These are phyloP conservation scores for Acyrthosiphon pisum DNA, from an alignment of 1,140 invertebrate species.

Conservation along the genomic window DNA sequence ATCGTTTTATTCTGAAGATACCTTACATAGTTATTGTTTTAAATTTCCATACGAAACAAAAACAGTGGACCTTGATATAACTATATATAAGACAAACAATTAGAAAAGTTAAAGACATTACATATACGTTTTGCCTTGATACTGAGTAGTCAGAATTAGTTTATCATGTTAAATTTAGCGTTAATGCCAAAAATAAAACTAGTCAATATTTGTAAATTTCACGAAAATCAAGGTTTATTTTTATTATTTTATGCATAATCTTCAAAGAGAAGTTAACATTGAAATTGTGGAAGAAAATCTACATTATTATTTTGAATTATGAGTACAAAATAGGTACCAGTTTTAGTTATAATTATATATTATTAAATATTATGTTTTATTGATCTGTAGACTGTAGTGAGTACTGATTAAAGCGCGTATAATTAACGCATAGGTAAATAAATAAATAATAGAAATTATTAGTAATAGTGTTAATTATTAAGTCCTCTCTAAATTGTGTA, in stretches of 20 bases:
- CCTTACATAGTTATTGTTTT: background rate
- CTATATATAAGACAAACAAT: background rate
- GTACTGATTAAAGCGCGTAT: background rate
- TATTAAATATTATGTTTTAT: background rate
- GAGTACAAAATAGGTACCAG: background rate
- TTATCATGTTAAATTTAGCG: background rate
- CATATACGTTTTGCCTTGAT: conserved; percentile 19
- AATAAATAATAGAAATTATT: background rate
- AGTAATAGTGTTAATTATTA: background rate
- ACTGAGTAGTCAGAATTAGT: conserved; percentile 13
- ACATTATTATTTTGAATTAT: background rate
- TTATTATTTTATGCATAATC: conserved; percentile 4
- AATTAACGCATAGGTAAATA: background rate
- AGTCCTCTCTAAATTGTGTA: background rate
- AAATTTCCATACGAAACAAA: background rate
- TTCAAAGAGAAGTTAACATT: conserved; percentile 30
- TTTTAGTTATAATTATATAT: background rate
- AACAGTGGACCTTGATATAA: background rate
- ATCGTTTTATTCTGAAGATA: background rate
- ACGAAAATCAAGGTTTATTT: conserved; percentile 26
- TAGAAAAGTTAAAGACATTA: background rate
- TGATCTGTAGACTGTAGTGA: background rate
- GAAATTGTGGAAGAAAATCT: conserved; percentile 17
- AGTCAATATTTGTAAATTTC: conserved; percentile 22
- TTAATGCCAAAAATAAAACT: conserved; percentile 21